Base-by-base conservation (phyloP, 1,140 invertebrate genomes). In the Heliothis virescens region DNA sequence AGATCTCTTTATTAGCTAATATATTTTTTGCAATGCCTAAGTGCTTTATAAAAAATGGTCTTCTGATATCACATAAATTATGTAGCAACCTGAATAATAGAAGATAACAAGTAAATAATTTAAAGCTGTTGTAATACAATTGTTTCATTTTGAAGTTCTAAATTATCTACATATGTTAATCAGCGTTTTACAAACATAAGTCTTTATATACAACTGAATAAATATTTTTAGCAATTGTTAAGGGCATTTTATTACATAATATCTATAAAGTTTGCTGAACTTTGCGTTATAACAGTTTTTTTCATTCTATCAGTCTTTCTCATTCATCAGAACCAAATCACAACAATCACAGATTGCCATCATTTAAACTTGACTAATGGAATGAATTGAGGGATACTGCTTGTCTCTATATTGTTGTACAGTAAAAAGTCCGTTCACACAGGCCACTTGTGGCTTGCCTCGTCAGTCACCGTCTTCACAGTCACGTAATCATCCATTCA, bases 401-500 rank as follows among this genome's bases (percentile, higher is more conserved):
- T 90, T 91, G 79, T 92, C 93, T 34, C 86, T 87, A 47, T 91
- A 91, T 82, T 97, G 95, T 95, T 84, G 95, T 91, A 90, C 98
- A 99, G 89, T 97, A 97, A 94, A 99, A 99, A 15, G 95, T 92
- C 3, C 97, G 94, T 97, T 97, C 0, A 95, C 90, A 93, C 99
- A 99, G 18, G 99, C n/a, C 98, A 89, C 96, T 96, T 7, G 98
- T 99, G n/a, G 76, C 98, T 96, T 34, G 98, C 98, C 93, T 99
- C 98, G 94, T 99, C 98, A 80, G 96, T 97, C 21, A n/a, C 98
- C 98, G 94, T 98, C 97, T 16, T 91, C 87, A 95, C 98, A 99
- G 93, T 99, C 98, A 95, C 98, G 89, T 98, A 99, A 92, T 99
- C 97, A 95, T 99, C n/a, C 98, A 90, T 99, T 99, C 4, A 99